Percentiles rank a stretch among this genome's conserved stretches.
These are phyloP conservation scores for Popillia japonica DNA, from an alignment of 1,140 invertebrate genomes.

Conservation along the genomic window DNA sequence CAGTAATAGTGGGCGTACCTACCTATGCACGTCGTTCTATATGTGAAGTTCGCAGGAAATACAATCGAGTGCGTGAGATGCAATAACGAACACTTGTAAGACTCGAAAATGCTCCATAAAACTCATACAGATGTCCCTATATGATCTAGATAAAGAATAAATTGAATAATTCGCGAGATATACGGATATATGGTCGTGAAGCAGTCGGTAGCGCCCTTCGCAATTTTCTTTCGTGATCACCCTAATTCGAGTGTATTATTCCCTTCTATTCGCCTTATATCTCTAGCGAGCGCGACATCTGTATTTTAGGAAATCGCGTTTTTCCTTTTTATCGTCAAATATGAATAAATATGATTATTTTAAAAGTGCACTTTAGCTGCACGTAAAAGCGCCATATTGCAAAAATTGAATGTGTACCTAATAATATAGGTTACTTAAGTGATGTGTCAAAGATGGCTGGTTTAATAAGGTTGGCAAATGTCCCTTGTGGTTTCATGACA, in stretches of 20 bases:
- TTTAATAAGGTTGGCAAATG: too few species aligned
- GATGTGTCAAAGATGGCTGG: too few species aligned
- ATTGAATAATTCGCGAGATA: conserved; percentile 40
- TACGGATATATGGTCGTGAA: not conserved
- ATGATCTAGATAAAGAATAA: conserved; percentile 36
- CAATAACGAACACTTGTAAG: conserved; percentile 41
- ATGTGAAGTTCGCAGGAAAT: conserved; percentile 12
- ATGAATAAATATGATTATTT: conserved; percentile 16
- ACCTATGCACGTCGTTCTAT: not conserved
- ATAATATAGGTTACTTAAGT: too few species aligned
- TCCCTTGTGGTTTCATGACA: too few species aligned
- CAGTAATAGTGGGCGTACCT: not conserved
- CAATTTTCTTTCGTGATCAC: conserved; percentile 28
- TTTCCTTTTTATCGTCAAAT: not conserved
- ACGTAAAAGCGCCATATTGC: not conserved
- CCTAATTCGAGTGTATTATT: conserved; percentile 25
- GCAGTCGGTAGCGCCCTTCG: conserved; percentile 11
- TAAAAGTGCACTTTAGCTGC: not conserved
- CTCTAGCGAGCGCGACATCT: not conserved
- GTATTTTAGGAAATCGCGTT: not conserved
- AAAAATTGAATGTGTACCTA: not conserved
- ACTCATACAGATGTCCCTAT: conserved; percentile 41
- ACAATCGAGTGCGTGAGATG: conserved; percentile 31
- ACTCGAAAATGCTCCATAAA: conserved; percentile 38
- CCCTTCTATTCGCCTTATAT: not conserved